Conservation (phyloP, 2,797 vertebrate species). For the Psittacula echo region DNA sequence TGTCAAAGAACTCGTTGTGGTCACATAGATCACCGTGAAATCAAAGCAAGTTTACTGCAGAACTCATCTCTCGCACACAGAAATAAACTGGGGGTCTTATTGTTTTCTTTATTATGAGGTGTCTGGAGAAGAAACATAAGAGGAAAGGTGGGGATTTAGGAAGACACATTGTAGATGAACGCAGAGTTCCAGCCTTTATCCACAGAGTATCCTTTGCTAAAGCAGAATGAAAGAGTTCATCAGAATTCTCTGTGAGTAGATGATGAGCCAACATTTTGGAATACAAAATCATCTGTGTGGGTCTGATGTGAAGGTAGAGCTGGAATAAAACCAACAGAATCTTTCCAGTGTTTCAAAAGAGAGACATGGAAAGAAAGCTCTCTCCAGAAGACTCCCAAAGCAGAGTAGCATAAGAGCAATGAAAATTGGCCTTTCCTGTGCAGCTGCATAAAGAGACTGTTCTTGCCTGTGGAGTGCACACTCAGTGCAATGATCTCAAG, state of each 20-base stretch:
- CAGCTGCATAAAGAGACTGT: neutral
- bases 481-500: neutral
- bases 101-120: slow-evolving; percentile 31
- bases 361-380: neutral
- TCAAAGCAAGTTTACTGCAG: slow-evolving; percentile 49
- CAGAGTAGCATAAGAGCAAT: neutral
- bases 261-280: neutral
- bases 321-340: neutral
- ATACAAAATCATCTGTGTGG: neutral
- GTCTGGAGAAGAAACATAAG: neutral
- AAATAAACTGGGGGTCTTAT: neutral
- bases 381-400: neutral
- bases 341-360: neutral
- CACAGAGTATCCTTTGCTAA: neutral
- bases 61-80: slow-evolving; percentile 25
- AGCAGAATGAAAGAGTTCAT: neutral
- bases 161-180: neutral
- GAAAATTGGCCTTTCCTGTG: neutral
- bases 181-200: neutral
- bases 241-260: neutral
- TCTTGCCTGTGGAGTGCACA: neutral
- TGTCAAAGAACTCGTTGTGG: slow-evolving; percentile 56
- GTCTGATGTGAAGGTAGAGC: neutral
- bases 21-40: slow-evolving; percentile 53
- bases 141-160: neutral